Conservation (phyloP, 2,113 vertebrate genomes). For the Lepidothrix coronata region DNA sequence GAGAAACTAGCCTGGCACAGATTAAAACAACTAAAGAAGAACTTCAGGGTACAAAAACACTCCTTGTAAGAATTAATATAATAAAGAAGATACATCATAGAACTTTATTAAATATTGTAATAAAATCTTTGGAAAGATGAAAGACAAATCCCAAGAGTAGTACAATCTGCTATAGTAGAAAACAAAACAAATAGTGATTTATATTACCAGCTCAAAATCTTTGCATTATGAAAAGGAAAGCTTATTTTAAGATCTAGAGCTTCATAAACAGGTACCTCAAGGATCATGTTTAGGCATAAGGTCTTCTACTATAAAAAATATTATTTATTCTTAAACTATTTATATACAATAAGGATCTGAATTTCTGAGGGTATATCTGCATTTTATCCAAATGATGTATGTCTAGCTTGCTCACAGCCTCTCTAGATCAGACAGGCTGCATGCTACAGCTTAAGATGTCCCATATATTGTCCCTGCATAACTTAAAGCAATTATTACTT, state of each 20-base stretch:
- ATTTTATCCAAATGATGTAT: neutral
- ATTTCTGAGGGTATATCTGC: neutral
- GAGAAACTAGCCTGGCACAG: neutral
- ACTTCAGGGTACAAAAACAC: neutral
- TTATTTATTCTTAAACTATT: neutral
- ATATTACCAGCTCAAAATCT: neutral
- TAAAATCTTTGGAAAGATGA: neutral
- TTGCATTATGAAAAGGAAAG: neutral
- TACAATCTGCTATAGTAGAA: neutral
- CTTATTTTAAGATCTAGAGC: neutral
- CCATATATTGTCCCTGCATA: neutral
- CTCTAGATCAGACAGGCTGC: neutral
- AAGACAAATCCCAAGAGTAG: neutral
- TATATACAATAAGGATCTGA: neutral
- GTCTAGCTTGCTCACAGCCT: neutral
- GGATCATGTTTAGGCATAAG: neutral
- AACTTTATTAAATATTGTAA: slow-evolving; percentile 1
- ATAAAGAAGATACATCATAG: neutral
- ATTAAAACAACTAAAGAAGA: slow-evolving; percentile 9
- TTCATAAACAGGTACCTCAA: neutral
- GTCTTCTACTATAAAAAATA: neutral
- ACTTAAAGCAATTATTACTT: neutral
- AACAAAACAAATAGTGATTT: neutral
- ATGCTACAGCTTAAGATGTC: neutral
- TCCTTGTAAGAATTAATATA: neutral